Percentiles rank a stretch among this genome's conserved stretches.
These are phyloP conservation scores for Epirrhoe alternata DNA, from an alignment of 2,888 invertebrate species.

Conservation along the genomic window DNA sequence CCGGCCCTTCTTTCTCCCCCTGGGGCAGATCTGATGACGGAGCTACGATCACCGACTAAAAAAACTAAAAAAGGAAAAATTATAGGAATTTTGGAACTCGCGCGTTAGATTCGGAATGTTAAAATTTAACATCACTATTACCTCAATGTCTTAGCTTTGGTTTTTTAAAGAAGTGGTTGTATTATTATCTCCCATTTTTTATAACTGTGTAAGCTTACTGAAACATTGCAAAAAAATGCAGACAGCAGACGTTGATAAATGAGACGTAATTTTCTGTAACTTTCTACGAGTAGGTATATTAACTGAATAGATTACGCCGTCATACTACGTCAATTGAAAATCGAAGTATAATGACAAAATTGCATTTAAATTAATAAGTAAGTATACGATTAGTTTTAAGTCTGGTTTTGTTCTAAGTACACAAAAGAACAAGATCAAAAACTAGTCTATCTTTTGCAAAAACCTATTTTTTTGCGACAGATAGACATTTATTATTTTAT, in stretches of 20 bases:
- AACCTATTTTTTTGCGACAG: constrained; percentile 20
- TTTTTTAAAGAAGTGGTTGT: not conserved
- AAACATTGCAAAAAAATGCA: too few relatives aligned
- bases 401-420: constrained; percentile 29
- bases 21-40: constrained; percentile 79
- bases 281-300: too few relatives aligned
- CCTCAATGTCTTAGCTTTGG: constrained; percentile 11
- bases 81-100: not conserved
- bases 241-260: too few relatives aligned
- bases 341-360: not conserved
- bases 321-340: not conserved
- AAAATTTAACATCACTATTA: constrained; percentile 8
- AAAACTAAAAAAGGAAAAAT: not conserved
- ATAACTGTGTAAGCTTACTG: not conserved
- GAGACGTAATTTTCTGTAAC: too few relatives aligned
- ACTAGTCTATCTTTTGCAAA: constrained; percentile 30
- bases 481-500: constrained; percentile 20
- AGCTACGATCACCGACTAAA: constrained; percentile 69
- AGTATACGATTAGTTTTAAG: constrained; percentile 16
- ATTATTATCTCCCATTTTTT: not conserved
- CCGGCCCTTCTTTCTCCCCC: constrained; percentile 73
- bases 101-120: not conserved
- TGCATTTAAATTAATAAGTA: constrained; percentile 23
- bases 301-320: not conserved
- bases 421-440: constrained; percentile 30